A percentile compares a stretch with the other conserved stretches of the same genome.
These are phyloP conservation scores for Choristoneura fumiferana DNA, from an alignment of 1,140 invertebrate species.

Conservation along the genomic window DNA sequence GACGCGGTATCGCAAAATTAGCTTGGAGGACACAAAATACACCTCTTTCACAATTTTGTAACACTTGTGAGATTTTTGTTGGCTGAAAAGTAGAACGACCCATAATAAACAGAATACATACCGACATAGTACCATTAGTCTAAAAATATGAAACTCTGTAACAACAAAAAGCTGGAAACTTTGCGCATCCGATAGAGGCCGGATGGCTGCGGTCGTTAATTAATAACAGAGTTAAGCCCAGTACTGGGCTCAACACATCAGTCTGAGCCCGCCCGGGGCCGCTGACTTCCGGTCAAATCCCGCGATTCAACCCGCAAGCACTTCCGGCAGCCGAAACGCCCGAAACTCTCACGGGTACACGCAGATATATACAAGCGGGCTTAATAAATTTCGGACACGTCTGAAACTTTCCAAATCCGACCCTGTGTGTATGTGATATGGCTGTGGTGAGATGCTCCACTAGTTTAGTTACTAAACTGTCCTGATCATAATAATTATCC, in stretches of 20 bases:
- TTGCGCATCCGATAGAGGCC: slow-evolving; percentile 12
- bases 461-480: too few species aligned
- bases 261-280: slow-evolving; percentile 3
- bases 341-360: slow-evolving; percentile 8
- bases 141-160: too few species aligned
- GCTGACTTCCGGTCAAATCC: slow-evolving; percentile 12
- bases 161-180: slow-evolving; percentile 16
- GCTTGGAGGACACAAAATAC: too few species aligned
- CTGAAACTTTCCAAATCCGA: background rate
- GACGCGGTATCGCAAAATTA: too few species aligned
- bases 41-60: too few species aligned
- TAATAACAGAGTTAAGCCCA: slow-evolving; percentile 14
- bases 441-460: background rate
- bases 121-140: too few species aligned
- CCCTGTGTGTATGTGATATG: background rate
- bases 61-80: too few species aligned
- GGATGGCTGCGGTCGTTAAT: slow-evolving; percentile 11
- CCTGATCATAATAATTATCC: too few species aligned
- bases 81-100: too few species aligned
- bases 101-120: too few species aligned
- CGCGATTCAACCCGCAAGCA: slow-evolving; percentile 13
- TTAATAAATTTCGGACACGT: slow-evolving; percentile 1
- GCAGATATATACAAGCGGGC: slow-evolving; percentile 1
- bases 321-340: background rate
- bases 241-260: slow-evolving; percentile 10